phyloP scores from a whole-genome alignment of 1,140 invertebrate species.

The Paraescarpia echinospica region DNA sequence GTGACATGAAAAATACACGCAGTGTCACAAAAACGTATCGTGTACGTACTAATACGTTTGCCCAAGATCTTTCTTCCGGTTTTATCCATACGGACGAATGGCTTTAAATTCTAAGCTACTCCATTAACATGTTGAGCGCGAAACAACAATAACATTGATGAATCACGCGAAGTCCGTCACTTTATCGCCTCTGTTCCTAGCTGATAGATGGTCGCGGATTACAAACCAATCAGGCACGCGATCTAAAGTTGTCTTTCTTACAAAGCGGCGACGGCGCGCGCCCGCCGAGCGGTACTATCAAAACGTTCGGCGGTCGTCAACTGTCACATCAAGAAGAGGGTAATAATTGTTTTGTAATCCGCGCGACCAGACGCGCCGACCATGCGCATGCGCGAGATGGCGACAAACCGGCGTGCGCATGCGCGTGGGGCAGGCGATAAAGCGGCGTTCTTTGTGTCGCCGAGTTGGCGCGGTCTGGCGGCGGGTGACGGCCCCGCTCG shows the following conservation, averaged over 20 bases:
- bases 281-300: neutral
- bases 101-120: neutral
- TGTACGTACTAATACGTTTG: neutral
- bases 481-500: neutral
- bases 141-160: neutral
- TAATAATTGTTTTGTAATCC: neutral
- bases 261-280: neutral
- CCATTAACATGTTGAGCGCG: neutral
- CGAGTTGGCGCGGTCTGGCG: neutral
- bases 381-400: neutral
- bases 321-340: constrained; percentile 3
- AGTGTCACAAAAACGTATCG: neutral
- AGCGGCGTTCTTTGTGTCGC: neutral
- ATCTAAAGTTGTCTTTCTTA: neutral
- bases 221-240: neutral
- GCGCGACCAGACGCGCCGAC: neutral
- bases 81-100: neutral
- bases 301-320: neutral
- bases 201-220: neutral
- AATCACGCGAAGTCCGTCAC: neutral
- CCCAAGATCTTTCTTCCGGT: neutral
- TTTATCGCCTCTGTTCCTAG: neutral
- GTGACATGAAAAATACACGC: too few species aligned
- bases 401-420: neutral
- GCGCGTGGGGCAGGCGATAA: neutral